Base-by-base conservation (phyloP, 64 coral and sea anemone species). In the Porites lutea region DNA sequence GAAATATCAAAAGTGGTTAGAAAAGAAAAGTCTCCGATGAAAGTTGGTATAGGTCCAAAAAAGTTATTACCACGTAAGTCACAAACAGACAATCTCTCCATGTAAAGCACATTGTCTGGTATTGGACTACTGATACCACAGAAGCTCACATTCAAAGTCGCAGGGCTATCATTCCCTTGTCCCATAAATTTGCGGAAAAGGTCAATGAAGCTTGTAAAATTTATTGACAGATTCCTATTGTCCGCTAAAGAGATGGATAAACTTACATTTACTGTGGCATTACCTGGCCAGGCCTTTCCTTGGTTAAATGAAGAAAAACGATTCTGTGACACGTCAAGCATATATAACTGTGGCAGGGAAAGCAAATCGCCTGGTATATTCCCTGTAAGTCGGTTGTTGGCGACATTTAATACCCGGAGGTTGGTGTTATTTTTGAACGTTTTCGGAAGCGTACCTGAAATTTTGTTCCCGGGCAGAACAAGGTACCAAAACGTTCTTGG, bases 311-410 rank as follows among this genome's bases (percentile, higher is more conserved):
- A 90, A 1, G 49, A 16, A 73, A 90, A 90, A 11, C 15, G 0
- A 62, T 90, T 90, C n/a, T 90, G 89, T 59, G 89, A 90, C 67
- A 90, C 52, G 59, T 90, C 77, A 2, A 90, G 48, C 48, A 71
- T 71, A 2, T 44, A 15, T n/a, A n/a, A 59, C 7, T 23, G 43
- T 76, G 71, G 54, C 14, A 63, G 15, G 7, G 76, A n/a, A 1
- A 90, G 53, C 20, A 70, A 16, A 14, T 82, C 51, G 5, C n/a
- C 59, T 19, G 89, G 89, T 8, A 82, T 82, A 58, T 90, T 65
- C 15, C 65, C 89, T 4, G 47, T 55, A 0, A 82, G 66, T 57
- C 73, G 62, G 45, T 90, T 90, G 52, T 90, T 90, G 3, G 89
- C 75, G 37, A 90, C 20, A 82, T 65, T 72, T 13, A 90, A 50